Evolutionary conservation across 2,797 vertebrate genomes (phyloP).

Genomic region (Gobio occitaniae): DNA sequence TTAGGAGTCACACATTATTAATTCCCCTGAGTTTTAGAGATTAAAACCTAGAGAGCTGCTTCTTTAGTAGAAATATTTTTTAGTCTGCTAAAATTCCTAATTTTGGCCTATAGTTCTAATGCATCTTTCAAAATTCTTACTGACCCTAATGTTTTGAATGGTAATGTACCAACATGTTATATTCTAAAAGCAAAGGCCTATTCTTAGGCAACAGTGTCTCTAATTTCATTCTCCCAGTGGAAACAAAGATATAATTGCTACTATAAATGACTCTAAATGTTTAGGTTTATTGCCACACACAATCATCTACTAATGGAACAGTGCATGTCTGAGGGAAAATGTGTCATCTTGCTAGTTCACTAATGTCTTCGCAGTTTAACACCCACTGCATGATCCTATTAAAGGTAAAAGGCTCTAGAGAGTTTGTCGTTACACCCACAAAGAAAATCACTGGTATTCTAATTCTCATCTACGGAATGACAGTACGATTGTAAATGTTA

Average conservation of each 20-base stretch:
- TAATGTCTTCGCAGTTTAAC: slow-evolving; percentile 7
- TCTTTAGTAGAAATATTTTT: no score
- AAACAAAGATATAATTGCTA: not conserved
- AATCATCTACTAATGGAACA: not conserved
- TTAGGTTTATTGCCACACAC: not conserved
- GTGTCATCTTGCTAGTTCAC: not conserved
- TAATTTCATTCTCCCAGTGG: not conserved
- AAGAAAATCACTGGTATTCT: not conserved
- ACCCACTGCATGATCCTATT: not conserved
- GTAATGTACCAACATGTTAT: not conserved
- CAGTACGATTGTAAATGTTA: not conserved
- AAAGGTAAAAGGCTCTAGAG: slow-evolving; percentile 3
- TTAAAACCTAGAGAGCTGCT: not conserved
- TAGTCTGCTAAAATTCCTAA: not conserved
- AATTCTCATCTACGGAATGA: not conserved
- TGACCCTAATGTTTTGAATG: not conserved
- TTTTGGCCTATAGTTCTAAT: not conserved
- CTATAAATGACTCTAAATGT: slow-evolving; percentile 2
- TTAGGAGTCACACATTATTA: not conserved
- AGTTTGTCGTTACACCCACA: slow-evolving; percentile 28
- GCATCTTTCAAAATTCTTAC: not conserved
- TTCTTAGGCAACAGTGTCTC: not conserved
- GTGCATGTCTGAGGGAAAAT: not conserved
- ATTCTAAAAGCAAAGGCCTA: not conserved
- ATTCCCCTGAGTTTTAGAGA: not conserved